Percentiles rank a stretch among this genome's conserved stretches.
Evolutionary conservation across 2,113 vertebrate species (phyloP).

Genomic region (Puffinus mauretanicus): DNA sequence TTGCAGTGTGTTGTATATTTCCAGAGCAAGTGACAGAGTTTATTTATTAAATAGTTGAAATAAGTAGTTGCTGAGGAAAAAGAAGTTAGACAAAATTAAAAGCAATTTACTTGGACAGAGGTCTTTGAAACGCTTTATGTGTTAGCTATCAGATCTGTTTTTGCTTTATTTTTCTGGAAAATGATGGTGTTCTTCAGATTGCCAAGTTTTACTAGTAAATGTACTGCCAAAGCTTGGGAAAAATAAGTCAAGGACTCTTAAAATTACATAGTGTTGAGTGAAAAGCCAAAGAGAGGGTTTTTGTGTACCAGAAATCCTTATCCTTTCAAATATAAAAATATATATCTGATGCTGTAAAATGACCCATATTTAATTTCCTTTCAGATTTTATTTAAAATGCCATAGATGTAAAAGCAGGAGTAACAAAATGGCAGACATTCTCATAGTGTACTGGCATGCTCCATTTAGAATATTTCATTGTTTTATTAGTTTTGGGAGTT

Average conservation of each 20-base stretch:
- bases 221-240: conserved; percentile 78
- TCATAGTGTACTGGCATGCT: not conserved
- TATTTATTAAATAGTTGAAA: conserved; percentile 21
- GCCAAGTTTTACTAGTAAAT: conserved; percentile 83
- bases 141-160: conserved; percentile 59
- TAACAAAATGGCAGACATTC: not conserved
- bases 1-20: conserved; percentile 66
- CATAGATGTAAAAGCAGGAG: not conserved
- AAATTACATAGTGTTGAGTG: conserved; percentile 87
- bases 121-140: conserved; percentile 42
- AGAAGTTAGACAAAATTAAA: conserved; percentile 52
- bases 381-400: conserved; percentile 27
- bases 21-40: conserved; percentile 47
- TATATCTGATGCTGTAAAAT: conserved; percentile 61
- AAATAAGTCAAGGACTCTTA: conserved; percentile 76
- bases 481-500: not conserved
- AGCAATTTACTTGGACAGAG: conserved; percentile 1
- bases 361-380: conserved; percentile 32
- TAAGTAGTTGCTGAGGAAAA: conserved; percentile 23
- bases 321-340: conserved; percentile 50
- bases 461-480: not conserved
- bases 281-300: conserved; percentile 74
- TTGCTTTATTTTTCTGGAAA: conserved; percentile 71
- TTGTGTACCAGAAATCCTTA: conserved; percentile 66
- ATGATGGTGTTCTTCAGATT: conserved; percentile 56